These are phyloP conservation scores for Phengaris alcon DNA, from an alignment of 2,888 invertebrate genomes.

Conservation along the genomic window DNA sequence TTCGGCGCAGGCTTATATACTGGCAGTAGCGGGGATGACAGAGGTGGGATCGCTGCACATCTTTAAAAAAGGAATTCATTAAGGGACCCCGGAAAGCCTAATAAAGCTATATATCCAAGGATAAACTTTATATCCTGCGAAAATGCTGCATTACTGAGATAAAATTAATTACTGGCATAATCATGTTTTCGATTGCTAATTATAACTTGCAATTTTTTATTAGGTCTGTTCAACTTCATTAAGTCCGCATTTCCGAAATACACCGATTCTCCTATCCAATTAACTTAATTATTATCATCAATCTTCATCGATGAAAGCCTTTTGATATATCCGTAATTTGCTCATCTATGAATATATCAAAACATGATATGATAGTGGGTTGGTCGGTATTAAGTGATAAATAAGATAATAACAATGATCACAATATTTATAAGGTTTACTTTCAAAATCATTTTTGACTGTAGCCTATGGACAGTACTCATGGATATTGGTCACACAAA, in stretches of 20 bases:
- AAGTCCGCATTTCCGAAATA: not conserved
- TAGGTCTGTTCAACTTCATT: not conserved
- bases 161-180: not conserved
- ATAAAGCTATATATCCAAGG: not conserved
- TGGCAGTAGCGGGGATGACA: slow-evolving; percentile 71
- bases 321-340: not conserved
- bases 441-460: too few relatives aligned
- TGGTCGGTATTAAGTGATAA: too few relatives aligned
- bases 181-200: slow-evolving; percentile 2
- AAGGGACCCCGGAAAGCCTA: slow-evolving; percentile 31
- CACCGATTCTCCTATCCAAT: not conserved
- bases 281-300: not conserved
- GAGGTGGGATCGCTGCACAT: slow-evolving; percentile 51
- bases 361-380: too few relatives aligned
- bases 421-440: too few relatives aligned
- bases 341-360: not conserved
- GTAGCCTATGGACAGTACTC: too few relatives aligned
- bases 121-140: not conserved
- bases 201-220: not conserved
- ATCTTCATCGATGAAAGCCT: slow-evolving; percentile 1
- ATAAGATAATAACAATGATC: too few relatives aligned
- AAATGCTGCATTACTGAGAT: not conserved
- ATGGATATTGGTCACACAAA: too few relatives aligned
- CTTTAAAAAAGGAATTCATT: slow-evolving; percentile 33
- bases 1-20: slow-evolving; percentile 72